Conservation (phyloP, 2,113 vertebrate species). For the Illadopsis cleaveri region DNA sequence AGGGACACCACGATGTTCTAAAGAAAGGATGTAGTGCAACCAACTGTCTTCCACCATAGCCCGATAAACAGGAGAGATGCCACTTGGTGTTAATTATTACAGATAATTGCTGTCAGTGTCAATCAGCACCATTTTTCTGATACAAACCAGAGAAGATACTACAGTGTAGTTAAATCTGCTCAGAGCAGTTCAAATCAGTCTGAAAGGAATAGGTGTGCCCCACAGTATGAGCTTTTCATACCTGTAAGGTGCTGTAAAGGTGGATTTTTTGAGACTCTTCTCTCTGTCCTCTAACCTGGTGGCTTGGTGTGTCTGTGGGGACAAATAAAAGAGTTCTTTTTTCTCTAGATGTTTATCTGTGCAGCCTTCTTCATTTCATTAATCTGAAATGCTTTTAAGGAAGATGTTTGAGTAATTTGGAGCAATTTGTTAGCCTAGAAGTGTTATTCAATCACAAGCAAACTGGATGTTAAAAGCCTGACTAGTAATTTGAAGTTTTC, state of each 20-base stretch:
- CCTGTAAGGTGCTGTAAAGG: not conserved
- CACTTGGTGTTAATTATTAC: not conserved
- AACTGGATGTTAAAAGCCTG: not conserved
- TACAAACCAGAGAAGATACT: not conserved
- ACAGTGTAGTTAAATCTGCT: not conserved
- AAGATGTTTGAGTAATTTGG: not conserved
- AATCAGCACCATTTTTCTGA: not conserved
- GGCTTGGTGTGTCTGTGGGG: not conserved
- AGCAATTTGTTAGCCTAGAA: not conserved
- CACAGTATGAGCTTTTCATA: not conserved
- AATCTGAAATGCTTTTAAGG: not conserved
- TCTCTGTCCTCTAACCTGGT: not conserved
- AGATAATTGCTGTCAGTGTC: not conserved
- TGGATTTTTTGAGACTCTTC: not conserved
- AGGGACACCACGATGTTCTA: not conserved
- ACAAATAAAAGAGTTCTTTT: not conserved
- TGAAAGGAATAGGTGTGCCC: not conserved
- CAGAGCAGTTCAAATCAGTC: not conserved
- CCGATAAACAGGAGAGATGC: not conserved
- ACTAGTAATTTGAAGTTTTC: not conserved
- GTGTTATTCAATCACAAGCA: not conserved
- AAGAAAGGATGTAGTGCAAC: not conserved
- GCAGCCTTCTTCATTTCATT: not conserved
- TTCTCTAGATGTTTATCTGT: not conserved
- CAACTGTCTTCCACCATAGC: not conserved